These are phyloP conservation scores for Aurelia aurita complex sp. Pacific DNA, from an alignment of 30 jellyfish, hydroid and myxozoan genomes.

Conservation along the genomic window DNA sequence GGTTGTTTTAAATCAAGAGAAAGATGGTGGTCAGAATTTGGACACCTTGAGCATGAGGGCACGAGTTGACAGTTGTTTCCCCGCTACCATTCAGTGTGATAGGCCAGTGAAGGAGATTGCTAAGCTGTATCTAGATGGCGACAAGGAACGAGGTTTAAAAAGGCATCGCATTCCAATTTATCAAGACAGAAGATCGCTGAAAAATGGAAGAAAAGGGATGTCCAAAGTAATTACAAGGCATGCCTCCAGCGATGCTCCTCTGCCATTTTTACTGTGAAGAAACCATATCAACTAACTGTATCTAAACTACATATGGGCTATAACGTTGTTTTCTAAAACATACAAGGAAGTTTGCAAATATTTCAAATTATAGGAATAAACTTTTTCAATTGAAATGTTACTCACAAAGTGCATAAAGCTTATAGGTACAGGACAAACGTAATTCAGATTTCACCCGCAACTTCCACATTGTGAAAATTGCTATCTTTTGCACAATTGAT, in stretches of 20 bases:
- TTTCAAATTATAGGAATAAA: not conserved
- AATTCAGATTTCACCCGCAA: too few relatives aligned
- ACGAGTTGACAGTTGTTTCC: conserved; percentile 22
- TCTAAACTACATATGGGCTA: not conserved
- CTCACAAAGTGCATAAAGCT: too few relatives aligned
- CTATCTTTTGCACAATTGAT: too few relatives aligned
- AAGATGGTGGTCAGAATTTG: conserved; percentile 29
- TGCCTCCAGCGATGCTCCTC: not conserved
- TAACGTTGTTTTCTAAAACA: too few relatives aligned
- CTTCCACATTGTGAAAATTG: too few relatives aligned
- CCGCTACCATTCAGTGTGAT: conserved; percentile 18
- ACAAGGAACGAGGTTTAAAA: conserved; percentile 3
- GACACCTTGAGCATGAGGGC: conserved; percentile 1
- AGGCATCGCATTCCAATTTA: conserved; percentile 22
- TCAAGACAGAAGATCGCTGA: not conserved
- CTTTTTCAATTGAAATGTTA: not conserved
- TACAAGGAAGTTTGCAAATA: not conserved
- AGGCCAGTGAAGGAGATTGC: conserved; percentile 33
- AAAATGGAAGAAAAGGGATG: not conserved
- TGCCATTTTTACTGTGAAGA: conserved; percentile 8
- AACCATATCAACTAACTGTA: not conserved
- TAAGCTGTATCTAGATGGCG: conserved; percentile 4
- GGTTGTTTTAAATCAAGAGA: conserved; percentile 31
- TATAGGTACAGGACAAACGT: too few relatives aligned
- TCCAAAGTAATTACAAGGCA: conserved; percentile 12